Evolutionary conservation across 2,113 vertebrate species (phyloP), one percentile per base, ranked within the genome.

Genomic region (Tympanuchus pallidicinctus): DNA sequence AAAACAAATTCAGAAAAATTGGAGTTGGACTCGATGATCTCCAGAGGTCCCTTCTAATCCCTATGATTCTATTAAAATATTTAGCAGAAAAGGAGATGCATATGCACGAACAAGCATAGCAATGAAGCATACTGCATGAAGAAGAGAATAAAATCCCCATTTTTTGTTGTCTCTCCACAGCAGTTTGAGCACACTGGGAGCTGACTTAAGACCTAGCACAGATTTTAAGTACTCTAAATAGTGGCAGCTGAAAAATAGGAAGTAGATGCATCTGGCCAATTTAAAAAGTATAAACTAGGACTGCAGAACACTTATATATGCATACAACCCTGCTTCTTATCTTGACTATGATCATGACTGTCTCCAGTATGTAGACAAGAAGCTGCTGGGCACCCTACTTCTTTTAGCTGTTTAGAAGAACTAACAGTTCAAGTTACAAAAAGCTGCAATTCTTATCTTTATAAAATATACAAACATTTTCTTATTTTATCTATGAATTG

Each of bases 401-500:
- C 40, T 77, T 52, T 70, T 90, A 91, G 80, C 64, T 81, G 38
- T 70, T 88, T 77, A 10, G 7, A 74, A 88, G 47, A 86, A 42
- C n/a, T 85, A 91, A 42, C 3, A 78, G 77, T 64, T 83, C 86
- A 88, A 32, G 32, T 52, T 30, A 47, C 22, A 64, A 81, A 79
- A 83, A 70, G 7, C 27, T 47, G 65, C 38, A 25, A 64, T 64
- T 71, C 38, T 82, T 92, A 82, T 66, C 71, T 66, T 54, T 56
- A 36, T 3, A 77, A 93, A 42, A 45, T 87, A 89, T 93, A 89
- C 75, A 94, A 95, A 28, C 4, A 42, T 76, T 52, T 91, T 82
- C 25, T 34, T 86, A 64, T 88, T 94, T 91, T 76, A 92, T 92
- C 85, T 76, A 21, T 80, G 92, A 92, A 90, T 95, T 88, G 85